A percentile compares a stretch with the other conserved stretches of the same genome.
Evolutionary conservation across 1,140 invertebrate genomes (phyloP).

Genomic region (Ptiloglossa arizonensis): DNA sequence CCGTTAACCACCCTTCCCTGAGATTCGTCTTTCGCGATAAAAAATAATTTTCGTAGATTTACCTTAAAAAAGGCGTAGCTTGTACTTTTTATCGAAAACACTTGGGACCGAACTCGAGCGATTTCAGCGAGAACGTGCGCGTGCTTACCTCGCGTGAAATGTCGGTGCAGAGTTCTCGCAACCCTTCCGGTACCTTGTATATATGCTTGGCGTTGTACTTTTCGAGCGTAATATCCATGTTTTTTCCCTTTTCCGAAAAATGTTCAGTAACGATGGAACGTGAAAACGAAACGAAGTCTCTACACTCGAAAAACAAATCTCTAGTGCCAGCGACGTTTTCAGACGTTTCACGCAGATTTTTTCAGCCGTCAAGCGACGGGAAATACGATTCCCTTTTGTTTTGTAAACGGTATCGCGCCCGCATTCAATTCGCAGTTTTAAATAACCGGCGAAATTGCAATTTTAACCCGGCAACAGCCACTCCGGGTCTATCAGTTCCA

Average conservation of each 20-base stretch:
- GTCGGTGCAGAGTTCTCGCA: conserved; percentile 86
- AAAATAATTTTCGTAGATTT: not conserved
- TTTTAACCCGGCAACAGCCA: not conserved
- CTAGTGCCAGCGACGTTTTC: not conserved
- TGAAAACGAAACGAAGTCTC: not conserved
- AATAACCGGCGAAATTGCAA: not conserved
- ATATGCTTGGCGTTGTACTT: conserved; percentile 71
- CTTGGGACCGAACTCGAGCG: not conserved
- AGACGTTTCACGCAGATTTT: not conserved
- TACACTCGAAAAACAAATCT: not conserved
- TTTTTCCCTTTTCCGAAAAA: no score
- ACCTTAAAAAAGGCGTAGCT: no score
- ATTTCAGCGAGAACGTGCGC: not conserved
- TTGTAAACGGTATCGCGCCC: not conserved
- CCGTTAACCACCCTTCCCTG: no score
- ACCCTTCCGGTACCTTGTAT: conserved; percentile 83
- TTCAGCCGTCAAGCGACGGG: not conserved
- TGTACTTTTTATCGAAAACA: not conserved
- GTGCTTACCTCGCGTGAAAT: conserved; percentile 85
- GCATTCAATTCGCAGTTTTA: conserved; percentile 2
- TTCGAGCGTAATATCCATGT: conserved; percentile 73
- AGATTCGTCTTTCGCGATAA: not conserved
- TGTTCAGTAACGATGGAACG: not conserved
- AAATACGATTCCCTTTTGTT: conserved; percentile 20
- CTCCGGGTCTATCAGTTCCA: not conserved